phyloP scores from a whole-genome alignment of 1,140 invertebrate genomes.

The Drosophila fuyamai region DNA sequence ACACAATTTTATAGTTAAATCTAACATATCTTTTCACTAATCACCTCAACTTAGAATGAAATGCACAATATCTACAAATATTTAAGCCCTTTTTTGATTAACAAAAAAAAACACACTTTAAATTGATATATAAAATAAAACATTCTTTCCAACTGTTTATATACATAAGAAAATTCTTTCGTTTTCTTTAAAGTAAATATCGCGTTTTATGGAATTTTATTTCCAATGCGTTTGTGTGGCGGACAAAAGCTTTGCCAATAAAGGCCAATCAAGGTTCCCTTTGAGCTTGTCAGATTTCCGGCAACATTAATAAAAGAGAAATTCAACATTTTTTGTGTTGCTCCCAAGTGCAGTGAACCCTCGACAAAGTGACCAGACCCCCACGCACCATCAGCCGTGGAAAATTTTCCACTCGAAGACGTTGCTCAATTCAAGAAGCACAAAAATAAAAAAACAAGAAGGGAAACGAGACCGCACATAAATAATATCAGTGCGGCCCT shows the following conservation, averaged over 20 bases:
- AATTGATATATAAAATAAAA: too few species aligned
- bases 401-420: conserved; percentile 70
- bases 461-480: conserved; percentile 21
- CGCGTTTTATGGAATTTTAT: not conserved
- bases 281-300: conserved; percentile 39
- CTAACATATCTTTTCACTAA: not conserved
- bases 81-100: too few species aligned
- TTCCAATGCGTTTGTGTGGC: conserved; percentile 9
- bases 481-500: conserved; percentile 36
- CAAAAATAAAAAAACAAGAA: conserved; percentile 9
- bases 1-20: not conserved
- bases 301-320: conserved; percentile 50
- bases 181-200: not conserved
- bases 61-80: too few species aligned
- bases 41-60: not conserved
- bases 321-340: conserved; percentile 20
- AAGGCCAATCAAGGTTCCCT: conserved; percentile 42
- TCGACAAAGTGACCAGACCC: conserved; percentile 5
- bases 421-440: conserved; percentile 47
- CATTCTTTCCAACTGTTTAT: too few species aligned
- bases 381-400: conserved; percentile 34
- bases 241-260: conserved; percentile 41
- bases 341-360: conserved; percentile 37
- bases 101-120: too few species aligned
- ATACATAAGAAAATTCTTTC: not conserved